These are phyloP conservation scores for Argynnis bischoffii DNA, from an alignment of 2,888 invertebrate genomes.

Conservation along the genomic window DNA sequence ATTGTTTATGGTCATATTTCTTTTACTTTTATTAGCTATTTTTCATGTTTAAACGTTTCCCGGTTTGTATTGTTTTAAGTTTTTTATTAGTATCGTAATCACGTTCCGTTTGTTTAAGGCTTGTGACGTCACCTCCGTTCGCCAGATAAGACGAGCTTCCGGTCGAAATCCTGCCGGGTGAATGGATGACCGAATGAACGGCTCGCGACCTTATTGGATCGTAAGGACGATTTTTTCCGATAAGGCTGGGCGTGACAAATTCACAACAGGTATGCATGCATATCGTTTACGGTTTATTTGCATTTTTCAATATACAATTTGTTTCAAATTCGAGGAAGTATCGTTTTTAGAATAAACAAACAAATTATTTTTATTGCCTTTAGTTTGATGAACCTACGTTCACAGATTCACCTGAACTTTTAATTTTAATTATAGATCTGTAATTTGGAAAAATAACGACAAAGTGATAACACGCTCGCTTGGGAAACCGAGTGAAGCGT, in stretches of 20 bases:
- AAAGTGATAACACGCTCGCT: too few species aligned
- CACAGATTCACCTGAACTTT: too few species aligned
- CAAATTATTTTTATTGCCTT: too few species aligned
- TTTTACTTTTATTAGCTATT: constrained; percentile 25
- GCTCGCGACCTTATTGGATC: constrained; percentile 51
- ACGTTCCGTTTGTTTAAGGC: constrained; percentile 71
- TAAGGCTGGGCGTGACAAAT: constrained; percentile 34
- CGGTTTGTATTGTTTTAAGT: constrained; percentile 68
- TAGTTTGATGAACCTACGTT: too few species aligned
- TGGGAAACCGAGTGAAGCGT: too few species aligned
- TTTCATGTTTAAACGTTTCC: constrained; percentile 52
- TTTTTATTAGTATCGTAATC: constrained; percentile 77
- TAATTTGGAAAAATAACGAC: too few species aligned
- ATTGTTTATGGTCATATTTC: constrained; percentile 36
- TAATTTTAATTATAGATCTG: too few species aligned
- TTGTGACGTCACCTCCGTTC: constrained; percentile 74
- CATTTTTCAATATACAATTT: constrained; percentile 19
- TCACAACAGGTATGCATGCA: constrained; percentile 21
- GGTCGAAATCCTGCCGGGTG: constrained; percentile 64
- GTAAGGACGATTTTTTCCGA: constrained; percentile 41
- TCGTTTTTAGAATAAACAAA: neutral
- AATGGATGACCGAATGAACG: constrained; percentile 49
- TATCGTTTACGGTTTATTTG: constrained; percentile 30
- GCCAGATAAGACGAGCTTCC: constrained; percentile 78
- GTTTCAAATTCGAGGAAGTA: neutral